Base-by-base conservation (phyloP, 2,113 vertebrate species). In the Serilophus lunatus region DNA sequence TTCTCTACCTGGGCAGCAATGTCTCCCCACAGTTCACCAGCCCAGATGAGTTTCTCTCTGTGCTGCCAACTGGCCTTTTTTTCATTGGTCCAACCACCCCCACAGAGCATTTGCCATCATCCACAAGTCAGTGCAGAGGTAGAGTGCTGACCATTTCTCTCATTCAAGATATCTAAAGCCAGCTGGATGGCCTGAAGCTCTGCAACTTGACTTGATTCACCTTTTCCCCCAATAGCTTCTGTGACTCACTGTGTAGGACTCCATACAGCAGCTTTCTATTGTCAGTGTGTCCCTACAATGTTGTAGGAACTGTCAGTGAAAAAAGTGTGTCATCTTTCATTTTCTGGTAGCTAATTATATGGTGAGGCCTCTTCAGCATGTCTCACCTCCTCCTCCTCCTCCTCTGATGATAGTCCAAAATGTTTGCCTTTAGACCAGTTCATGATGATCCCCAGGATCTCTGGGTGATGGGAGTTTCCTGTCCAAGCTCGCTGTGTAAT, bases 221-320 rank as follows among this genome's bases (percentile, higher is more conserved):
- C 12, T 14, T 68, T n/a, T 47, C 17, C 28, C 22, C 45, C 12
- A 12, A 33, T 8, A 57, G 22, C n/a, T 49, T 57, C n/a, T 69
- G 51, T 3, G 4, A 18, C 28, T 33, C 2, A 0, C 28, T 22
- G 5, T 1, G 3, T 29, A 28, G 17, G 33, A 29, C 15, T 35
- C 50, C 61, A 45, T 36, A 45, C 12, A 12, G 42, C 28, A 47
- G 51, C 42, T 81, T 80, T 81, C 22, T 18, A 38, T 68, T 68
- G 36, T 47, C 15, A 6, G 2, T 36, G 50, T 35, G 13, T 54
- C 33, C 38, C 14, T 54, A 42, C 35, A 25, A 15, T 3, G 14
- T 9, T 23, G 13, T 33, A 63, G 7, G 42, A 50, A 40, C 9
- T 2, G 1, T 12, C 59, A 63, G 45, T 33, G 18, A 38, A 22